Conservation (phyloP, 2,797 vertebrate species). For the Acrocephalus scirpaceus region DNA sequence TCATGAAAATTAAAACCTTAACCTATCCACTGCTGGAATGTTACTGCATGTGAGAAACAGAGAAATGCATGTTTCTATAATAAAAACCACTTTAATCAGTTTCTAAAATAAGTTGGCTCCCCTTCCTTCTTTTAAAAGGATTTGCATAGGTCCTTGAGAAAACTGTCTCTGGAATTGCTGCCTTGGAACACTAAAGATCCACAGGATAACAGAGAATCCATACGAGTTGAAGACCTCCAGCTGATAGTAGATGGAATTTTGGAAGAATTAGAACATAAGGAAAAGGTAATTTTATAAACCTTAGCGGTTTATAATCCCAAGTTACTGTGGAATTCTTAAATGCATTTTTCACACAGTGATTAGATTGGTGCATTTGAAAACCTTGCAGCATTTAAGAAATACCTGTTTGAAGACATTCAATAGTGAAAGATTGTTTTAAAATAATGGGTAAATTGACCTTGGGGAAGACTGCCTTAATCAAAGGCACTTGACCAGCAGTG, state of each 20-base stretch:
- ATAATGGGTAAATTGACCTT: background rate
- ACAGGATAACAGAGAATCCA: slow-evolving; percentile 38
- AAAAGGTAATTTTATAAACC: slow-evolving; percentile 78
- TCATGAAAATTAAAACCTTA: background rate
- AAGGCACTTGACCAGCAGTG: background rate
- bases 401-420: background rate
- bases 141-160: slow-evolving; percentile 79
- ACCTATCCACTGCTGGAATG: background rate
- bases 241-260: slow-evolving; percentile 84
- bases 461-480: background rate
- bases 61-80: background rate
- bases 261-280: slow-evolving; percentile 80
- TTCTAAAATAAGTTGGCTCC: background rate
- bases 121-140: slow-evolving; percentile 73
- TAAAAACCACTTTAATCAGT: background rate
- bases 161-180: slow-evolving; percentile 74
- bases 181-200: slow-evolving; percentile 74
- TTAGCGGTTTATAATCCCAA: background rate
- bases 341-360: background rate
- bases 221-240: slow-evolving; percentile 85
- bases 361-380: background rate
- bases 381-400: background rate
- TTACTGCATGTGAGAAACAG: background rate
- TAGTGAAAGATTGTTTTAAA: background rate
- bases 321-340: background rate